Evolutionary conservation across 2,797 vertebrate species (phyloP).

Genomic region (Oceanodroma leucorhoa): DNA sequence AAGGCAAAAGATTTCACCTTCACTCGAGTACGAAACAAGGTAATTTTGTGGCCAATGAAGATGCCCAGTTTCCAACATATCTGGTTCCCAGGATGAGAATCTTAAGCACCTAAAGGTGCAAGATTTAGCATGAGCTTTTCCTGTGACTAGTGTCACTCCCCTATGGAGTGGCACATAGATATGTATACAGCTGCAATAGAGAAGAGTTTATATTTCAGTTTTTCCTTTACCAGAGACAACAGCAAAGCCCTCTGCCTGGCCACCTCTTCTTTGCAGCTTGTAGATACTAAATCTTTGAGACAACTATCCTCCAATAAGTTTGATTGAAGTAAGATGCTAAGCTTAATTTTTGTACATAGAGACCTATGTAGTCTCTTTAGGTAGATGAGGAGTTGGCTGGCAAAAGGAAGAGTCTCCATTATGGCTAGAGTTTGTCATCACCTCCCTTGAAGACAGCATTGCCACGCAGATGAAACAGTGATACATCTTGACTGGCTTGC

Average conservation of each 20-base stretch:
- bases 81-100: background rate
- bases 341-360: background rate
- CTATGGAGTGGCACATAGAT: background rate
- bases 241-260: background rate
- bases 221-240: background rate
- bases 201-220: background rate
- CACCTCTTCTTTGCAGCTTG: background rate
- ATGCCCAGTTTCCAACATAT: background rate
- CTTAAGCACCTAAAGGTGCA: background rate
- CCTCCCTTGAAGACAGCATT: background rate
- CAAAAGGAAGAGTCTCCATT: background rate
- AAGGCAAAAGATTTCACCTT: background rate
- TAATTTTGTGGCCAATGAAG: background rate
- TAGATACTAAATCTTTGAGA: background rate
- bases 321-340: background rate
- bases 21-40: background rate
- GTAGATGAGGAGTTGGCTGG: background rate
- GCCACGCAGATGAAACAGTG: background rate
- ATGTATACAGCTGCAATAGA: background rate
- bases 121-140: background rate
- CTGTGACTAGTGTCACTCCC: background rate
- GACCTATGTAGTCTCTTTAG: background rate
- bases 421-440: background rate
- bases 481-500: background rate
- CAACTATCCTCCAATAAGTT: background rate